Percentiles rank a stretch among this genome's conserved stretches.
phyloP scores from a whole-genome alignment of 2,113 vertebrate species.

The Rana temporaria region DNA sequence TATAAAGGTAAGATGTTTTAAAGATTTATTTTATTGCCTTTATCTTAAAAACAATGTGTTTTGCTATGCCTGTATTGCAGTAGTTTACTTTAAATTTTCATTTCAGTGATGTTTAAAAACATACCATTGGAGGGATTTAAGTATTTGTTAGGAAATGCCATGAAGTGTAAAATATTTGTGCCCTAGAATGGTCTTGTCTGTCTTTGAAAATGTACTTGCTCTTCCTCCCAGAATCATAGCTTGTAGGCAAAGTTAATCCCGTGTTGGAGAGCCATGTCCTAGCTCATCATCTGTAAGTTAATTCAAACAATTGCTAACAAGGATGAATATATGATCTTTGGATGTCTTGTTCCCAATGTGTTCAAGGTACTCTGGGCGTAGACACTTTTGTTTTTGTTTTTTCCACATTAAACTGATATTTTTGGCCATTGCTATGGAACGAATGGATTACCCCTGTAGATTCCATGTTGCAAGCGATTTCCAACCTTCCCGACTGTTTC shows the following conservation, averaged over 20 bases:
- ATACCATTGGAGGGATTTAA: slow-evolving; percentile 72
- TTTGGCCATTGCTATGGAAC: slow-evolving; percentile 69
- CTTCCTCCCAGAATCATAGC: slow-evolving; percentile 99
- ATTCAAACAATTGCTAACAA: slow-evolving; percentile 90
- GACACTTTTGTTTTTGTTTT: slow-evolving; percentile 66
- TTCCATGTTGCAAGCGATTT: slow-evolving; percentile 74
- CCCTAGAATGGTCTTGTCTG: slow-evolving; percentile 76
- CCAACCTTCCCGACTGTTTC: slow-evolving; percentile 64
- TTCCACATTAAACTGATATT: slow-evolving; percentile 63
- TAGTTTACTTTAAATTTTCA: slow-evolving; percentile 70
- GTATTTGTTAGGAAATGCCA: slow-evolving; percentile 63
- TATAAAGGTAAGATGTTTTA: slow-evolving; percentile 82
- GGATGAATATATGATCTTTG: slow-evolving; percentile 89
- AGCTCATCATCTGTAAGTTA: slow-evolving; percentile 99
- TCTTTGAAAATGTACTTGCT: slow-evolving; percentile 99
- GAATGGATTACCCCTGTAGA: slow-evolving; percentile 68
- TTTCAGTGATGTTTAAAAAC: slow-evolving; percentile 70
- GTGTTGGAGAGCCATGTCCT: slow-evolving; percentile 97
- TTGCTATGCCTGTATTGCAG: slow-evolving; percentile 74
- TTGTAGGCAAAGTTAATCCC: slow-evolving; percentile 99
- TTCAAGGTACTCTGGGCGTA: slow-evolving; percentile 77
- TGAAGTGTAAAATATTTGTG: slow-evolving; percentile 68
- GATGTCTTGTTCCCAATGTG: slow-evolving; percentile 78
- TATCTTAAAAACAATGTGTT: slow-evolving; percentile 54
- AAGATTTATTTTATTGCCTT: slow-evolving; percentile 60